A percentile compares a stretch with the other conserved stretches of the same genome.
phyloP scores from a whole-genome alignment of 1,140 invertebrate species.

The Lepidotrigona ventralis region DNA sequence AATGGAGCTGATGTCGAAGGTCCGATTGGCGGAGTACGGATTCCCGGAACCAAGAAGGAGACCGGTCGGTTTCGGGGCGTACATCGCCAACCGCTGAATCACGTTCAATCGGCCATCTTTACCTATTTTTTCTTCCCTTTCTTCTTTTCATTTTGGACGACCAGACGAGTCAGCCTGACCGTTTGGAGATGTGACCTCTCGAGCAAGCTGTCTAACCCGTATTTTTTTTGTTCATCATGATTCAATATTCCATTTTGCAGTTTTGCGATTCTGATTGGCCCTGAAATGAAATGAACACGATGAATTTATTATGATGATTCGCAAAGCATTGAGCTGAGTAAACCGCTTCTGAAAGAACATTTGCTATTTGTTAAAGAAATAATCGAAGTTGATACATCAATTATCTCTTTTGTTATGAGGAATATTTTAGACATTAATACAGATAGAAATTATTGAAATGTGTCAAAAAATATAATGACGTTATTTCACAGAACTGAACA shows the following conservation, averaged over 20 bases:
- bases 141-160: background rate
- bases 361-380: background rate
- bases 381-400: background rate
- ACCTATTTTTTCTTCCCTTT: conserved; percentile 53
- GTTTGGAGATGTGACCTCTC: conserved; percentile 12
- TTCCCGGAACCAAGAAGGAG: conserved; percentile 59
- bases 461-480: background rate
- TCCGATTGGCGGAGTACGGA: conserved; percentile 61
- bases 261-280: background rate
- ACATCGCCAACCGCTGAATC: conserved; percentile 69
- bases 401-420: background rate
- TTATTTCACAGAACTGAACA: background rate
- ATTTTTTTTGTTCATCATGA: background rate
- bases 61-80: conserved; percentile 52
- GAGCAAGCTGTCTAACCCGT: background rate
- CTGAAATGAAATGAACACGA: background rate
- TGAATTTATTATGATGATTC: conserved; percentile 6
- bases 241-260: background rate
- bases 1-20: conserved; percentile 41
- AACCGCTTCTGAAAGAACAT: background rate
- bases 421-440: background rate
- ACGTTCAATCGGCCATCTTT: conserved; percentile 65
- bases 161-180: background rate
- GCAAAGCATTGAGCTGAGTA: background rate
- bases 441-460: background rate